Evolutionary conservation across 2,888 invertebrate species (phyloP), one percentile per base, ranked within the genome.

Genomic region (Bugulina stolonifera): DNA sequence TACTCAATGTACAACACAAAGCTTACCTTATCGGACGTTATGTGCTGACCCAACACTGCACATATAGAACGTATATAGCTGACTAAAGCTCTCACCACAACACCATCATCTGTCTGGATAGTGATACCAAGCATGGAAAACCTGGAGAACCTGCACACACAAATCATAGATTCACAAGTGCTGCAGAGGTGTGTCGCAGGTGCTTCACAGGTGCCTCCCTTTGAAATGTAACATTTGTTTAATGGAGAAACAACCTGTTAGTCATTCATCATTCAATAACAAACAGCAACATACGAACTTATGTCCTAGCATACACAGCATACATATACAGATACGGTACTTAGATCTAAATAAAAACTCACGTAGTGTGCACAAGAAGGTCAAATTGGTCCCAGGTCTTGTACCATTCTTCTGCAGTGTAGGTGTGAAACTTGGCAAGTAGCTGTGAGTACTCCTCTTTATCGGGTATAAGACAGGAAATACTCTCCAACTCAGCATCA

Each of bases 381-480:
- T 89, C 88, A 75, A 91, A 85, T 80, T 90, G 89, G 18, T 87
- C 82, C 92, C 92, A 93, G 77, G 83, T 81, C 73, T 84, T 83
- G 77, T 82, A 84, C 88, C 88, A 75, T 77, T 88, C 88, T 76
- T 88, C 87, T 3, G 87, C 86, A 75, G 89, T 87, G 77, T 88
- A 86, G 77, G 86, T 86, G 83, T 89, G 89, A 86, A 90, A 90
- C 70, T 89, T 87, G 71, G 87, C 86, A 64, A 89, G 81, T 72
- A 90, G 83, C 77, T 88, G 83, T 71, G 87, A 87, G 69, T 88
- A 86, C 5, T 86, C 85, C 75, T 87, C 87, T 32, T 88, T 87
- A 71, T 89, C 88, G 77, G 91, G 90, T 77, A 89, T 87, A 3
- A 54, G 32, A 14, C 25, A 25, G 64, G 18, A 64, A 14, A 32